Evolutionary conservation across 2,797 vertebrate species (phyloP), one percentile per base, ranked within the genome.

Genomic region (Myiotriccus ornatus): DNA sequence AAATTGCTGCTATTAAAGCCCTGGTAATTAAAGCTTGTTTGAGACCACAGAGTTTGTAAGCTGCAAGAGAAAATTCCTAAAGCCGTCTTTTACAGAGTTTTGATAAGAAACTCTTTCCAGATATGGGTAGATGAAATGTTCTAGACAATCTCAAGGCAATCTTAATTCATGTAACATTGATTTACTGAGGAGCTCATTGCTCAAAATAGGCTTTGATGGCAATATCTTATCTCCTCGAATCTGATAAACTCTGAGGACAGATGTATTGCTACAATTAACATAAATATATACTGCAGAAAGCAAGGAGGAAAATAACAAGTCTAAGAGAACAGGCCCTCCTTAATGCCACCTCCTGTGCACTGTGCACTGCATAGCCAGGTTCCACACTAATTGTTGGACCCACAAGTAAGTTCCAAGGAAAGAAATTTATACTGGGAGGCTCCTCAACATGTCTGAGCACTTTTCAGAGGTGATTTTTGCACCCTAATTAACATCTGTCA

Each of bases 211-310:
- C 94, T 96, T 95, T 96, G 94, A 96, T 94, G 94, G 84, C 67
- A 90, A 70, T 46, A 77, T 64, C 88, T 96, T 96, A 96, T 96
- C 93, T 96, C 55, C 52, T 84, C 0, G 2, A 59, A 96, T 96
- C 92, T 95, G 95, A 96, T 96, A 96, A 96, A 96, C 59, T 94
- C 95, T 84, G 96, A 95, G 93, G 94, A 95, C 92, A 95, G 96
- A 96, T 84, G 88, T 94, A 96, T 95, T 79, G 88, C 94, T 92
- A 76, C 93, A 95, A 96, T 96, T 95, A 95, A 73, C 90, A 87
- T 94, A 69, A 96, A 91, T 78, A 84, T 10, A 88, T 52, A 56
- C 83, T 82, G 90, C 63, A 91, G 90, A 94, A 93, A 93, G 77
- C 59, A 41, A 69, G 63, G 63, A 87, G 63, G 47, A 59, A 89